These are phyloP conservation scores for Sciaenops ocellatus DNA, from an alignment of 2,797 vertebrate species.

Conservation along the genomic window DNA sequence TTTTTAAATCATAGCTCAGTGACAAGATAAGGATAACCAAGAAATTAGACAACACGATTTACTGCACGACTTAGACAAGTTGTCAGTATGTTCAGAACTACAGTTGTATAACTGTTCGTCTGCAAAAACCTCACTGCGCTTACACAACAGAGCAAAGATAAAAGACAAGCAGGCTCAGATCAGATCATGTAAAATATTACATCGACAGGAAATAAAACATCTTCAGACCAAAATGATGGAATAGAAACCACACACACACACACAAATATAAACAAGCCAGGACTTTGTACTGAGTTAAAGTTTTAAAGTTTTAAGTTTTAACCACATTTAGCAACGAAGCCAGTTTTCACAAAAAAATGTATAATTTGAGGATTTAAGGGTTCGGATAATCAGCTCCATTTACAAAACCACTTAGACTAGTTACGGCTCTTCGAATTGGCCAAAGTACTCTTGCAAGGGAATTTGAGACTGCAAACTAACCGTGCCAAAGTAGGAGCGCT, in stretches of 20 bases:
- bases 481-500: background rate
- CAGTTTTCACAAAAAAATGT: background rate
- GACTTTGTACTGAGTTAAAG: background rate
- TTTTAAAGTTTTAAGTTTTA: background rate
- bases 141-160: background rate
- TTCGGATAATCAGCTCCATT: slow-evolving; percentile 5
- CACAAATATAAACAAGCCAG: background rate
- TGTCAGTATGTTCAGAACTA: slow-evolving; percentile 11
- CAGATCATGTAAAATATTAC: slow-evolving; percentile 6
- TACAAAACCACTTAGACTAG: background rate
- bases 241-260: background rate
- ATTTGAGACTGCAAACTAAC: background rate
- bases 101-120: background rate
- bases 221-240: background rate
- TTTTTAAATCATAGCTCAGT: slow-evolving; percentile 19
- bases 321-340: background rate
- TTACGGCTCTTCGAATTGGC: background rate
- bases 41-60: slow-evolving; percentile 28
- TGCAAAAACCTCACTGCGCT: background rate
- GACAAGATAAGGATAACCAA: slow-evolving; percentile 18
- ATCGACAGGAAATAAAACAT: slow-evolving; percentile 2
- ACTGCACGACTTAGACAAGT: slow-evolving; percentile 23
- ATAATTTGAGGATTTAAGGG: background rate
- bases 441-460: background rate
- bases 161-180: background rate